Percentiles rank a stretch among this genome's conserved stretches.
Evolutionary conservation across 2,888 invertebrate species (phyloP).

Genomic region (Drosophila monieri): DNA sequence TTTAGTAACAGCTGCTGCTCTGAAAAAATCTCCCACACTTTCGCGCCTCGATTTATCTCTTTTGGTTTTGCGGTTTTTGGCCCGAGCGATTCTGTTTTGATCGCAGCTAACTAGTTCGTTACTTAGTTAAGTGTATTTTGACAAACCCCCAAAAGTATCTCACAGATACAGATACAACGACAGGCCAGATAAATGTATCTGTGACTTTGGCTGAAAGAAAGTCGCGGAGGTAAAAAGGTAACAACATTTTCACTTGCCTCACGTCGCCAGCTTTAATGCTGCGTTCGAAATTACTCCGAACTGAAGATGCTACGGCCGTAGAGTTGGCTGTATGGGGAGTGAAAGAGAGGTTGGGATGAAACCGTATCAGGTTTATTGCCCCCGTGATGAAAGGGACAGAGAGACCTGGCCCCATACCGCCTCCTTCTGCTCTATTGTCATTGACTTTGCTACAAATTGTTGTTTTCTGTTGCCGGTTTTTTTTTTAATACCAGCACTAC

Average conservation of each 20-base stretch:
- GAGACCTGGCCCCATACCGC: slow-evolving; percentile 11
- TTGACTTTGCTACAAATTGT: slow-evolving; percentile 65
- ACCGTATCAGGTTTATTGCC: slow-evolving; percentile 68
- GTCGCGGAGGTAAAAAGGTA: slow-evolving; percentile 70
- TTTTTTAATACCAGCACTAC: slow-evolving; percentile 16
- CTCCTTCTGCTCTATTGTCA: slow-evolving; percentile 68
- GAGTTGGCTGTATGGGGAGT: slow-evolving; percentile 18
- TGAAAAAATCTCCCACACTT: slow-evolving; percentile 74
- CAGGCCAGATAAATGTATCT: slow-evolving; percentile 2
- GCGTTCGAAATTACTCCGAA: slow-evolving; percentile 52
- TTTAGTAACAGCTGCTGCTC: slow-evolving; percentile 58
- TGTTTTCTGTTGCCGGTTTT: slow-evolving; percentile 4
- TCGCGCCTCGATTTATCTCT: slow-evolving; percentile 59
- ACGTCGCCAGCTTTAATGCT: slow-evolving; percentile 57
- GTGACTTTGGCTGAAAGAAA: slow-evolving; percentile 62
- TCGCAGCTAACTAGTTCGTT: slow-evolving; percentile 4
- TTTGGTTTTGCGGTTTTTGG: slow-evolving; percentile 16
- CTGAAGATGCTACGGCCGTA: slow-evolving; percentile 65
- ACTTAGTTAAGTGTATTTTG: slow-evolving; percentile 50
- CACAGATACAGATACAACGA: slow-evolving; percentile 48
- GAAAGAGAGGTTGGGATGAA: slow-evolving; percentile 1
- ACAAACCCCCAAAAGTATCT: slow-evolving; percentile 68
- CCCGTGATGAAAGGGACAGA: slow-evolving; percentile 29
- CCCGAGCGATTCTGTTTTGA: slow-evolving; percentile 24
- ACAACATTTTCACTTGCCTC: slow-evolving; percentile 75